Evolutionary conservation across 2,113 vertebrate species (phyloP).

Genomic region (Lasiurus cinereus): DNA sequence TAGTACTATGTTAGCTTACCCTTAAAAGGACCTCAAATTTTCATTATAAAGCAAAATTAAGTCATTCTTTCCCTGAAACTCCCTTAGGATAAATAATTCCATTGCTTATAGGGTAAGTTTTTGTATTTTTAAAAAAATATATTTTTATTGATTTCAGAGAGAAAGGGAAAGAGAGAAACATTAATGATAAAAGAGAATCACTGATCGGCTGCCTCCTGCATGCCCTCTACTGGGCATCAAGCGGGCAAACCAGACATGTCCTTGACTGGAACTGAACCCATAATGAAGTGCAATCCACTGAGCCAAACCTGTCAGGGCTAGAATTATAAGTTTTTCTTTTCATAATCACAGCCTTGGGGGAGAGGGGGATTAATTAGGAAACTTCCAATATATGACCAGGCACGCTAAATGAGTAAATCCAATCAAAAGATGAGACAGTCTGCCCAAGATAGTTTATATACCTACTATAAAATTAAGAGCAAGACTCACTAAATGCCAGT

Average conservation of each 20-base stretch:
- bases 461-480: not conserved
- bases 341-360: not conserved
- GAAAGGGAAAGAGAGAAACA: too few relatives aligned
- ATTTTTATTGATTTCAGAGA: too few relatives aligned
- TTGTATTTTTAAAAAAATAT: too few relatives aligned
- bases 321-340: not conserved
- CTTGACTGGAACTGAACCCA: too few relatives aligned
- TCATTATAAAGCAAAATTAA: slow-evolving; percentile 4
- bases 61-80: not conserved
- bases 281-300: too few relatives aligned
- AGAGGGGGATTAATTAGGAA: not conserved
- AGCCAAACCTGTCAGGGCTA: too few relatives aligned
- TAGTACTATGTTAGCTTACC: not conserved
- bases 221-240: too few relatives aligned
- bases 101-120: not conserved
- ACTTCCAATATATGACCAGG: not conserved
- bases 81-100: not conserved
- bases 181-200: too few relatives aligned
- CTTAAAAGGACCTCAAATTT: slow-evolving; percentile 4
- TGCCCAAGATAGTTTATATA: not conserved
- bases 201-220: too few relatives aligned
- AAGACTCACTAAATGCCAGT: slow-evolving; percentile 50
- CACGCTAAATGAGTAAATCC: not conserved
- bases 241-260: too few relatives aligned
- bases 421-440: not conserved